Evolutionary conservation across 2,113 vertebrate species (phyloP).

Genomic region (Pundamilia nyererei): DNA sequence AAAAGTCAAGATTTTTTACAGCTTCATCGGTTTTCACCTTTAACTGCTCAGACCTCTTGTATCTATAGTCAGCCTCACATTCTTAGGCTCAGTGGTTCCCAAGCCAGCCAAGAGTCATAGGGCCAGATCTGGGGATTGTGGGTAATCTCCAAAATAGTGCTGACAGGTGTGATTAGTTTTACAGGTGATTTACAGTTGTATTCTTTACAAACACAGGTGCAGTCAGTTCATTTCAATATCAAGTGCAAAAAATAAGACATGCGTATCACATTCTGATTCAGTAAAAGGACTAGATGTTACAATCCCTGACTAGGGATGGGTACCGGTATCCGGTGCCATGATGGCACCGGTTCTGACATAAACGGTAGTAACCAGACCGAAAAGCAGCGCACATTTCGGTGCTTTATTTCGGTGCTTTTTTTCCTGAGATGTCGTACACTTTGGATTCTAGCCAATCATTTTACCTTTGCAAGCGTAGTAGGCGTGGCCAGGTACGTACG

Average conservation of each 20-base stretch:
- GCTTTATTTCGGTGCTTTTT: not conserved
- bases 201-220: not conserved
- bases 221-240: not conserved
- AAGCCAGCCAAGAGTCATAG: not conserved
- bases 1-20: not conserved
- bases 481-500: fast-evolving
- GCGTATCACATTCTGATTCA: not conserved
- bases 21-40: not conserved
- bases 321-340: fast-evolving
- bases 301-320: not conserved
- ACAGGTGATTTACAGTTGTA: not conserved
- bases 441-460: not conserved
- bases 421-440: fast-evolving
- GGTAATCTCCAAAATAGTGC: not conserved
- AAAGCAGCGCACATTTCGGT: not conserved
- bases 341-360: not conserved
- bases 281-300: not conserved
- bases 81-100: not conserved
- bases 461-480: fast-evolving
- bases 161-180: not conserved
- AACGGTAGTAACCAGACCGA: not conserved
- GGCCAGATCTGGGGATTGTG: not conserved
- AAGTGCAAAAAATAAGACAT: not conserved
- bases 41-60: not conserved
- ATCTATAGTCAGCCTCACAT: fast-evolving